Evolutionary conservation across 1,140 invertebrate genomes (phyloP).

Genomic region (Apocrypta bakeri): DNA sequence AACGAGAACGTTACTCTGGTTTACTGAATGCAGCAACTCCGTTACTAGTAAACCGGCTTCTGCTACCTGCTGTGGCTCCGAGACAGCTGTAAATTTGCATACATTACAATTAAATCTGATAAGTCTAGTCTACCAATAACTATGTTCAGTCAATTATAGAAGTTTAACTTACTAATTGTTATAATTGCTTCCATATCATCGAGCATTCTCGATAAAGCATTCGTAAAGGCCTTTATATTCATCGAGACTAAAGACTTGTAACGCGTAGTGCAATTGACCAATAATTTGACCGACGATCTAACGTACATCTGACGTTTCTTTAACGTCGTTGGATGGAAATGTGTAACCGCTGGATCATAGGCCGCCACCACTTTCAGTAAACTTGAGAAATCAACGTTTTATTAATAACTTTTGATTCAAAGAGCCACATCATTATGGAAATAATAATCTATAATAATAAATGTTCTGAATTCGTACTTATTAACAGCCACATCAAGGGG

Average conservation of each 20-base stretch:
- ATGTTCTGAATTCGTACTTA: constrained; percentile 65
- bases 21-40: constrained; percentile 73
- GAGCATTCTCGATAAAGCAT: constrained; percentile 75
- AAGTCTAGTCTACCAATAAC: neutral
- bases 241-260: constrained; percentile 74
- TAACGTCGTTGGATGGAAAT: constrained; percentile 74
- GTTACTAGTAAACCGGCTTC: constrained; percentile 74
- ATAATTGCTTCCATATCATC: constrained; percentile 78
- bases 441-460: neutral
- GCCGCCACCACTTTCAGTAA: constrained; percentile 79
- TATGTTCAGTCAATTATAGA: no score
- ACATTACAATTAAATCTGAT: neutral
- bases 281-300: constrained; percentile 76
- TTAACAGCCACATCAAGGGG: constrained; percentile 74
- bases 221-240: constrained; percentile 75
- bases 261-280: constrained; percentile 77
- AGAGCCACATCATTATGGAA: no score
- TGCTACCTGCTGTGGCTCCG: constrained; percentile 73
- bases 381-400: constrained; percentile 63
- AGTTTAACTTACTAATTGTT: constrained; percentile 72
- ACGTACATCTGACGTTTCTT: constrained; percentile 79
- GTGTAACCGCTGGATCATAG: constrained; percentile 70
- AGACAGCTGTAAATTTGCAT: constrained; percentile 67
- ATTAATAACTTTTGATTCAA: neutral
- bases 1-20: constrained; percentile 68